phyloP scores from a whole-genome alignment of 2,113 vertebrate genomes.

The Gyps fulvus region DNA sequence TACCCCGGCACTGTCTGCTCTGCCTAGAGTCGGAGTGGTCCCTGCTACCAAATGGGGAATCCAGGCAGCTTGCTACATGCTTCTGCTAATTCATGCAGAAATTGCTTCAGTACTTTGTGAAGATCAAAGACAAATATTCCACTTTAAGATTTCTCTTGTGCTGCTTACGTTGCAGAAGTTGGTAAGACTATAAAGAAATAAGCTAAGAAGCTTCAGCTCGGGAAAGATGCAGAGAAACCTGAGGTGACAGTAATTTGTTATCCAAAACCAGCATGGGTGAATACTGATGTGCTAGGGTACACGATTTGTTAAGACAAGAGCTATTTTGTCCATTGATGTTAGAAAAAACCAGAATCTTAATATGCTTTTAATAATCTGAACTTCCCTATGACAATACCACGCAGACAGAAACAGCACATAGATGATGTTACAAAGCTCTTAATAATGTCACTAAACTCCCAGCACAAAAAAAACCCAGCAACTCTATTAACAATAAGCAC shows the following conservation, averaged over 20 bases:
- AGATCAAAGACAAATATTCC: background rate
- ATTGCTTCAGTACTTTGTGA: background rate
- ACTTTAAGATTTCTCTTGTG: background rate
- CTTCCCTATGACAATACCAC: background rate
- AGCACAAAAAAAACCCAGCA: background rate
- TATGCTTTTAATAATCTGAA: conserved; percentile 5
- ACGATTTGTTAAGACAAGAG: background rate
- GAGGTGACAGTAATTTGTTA: background rate
- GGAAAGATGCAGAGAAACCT: background rate
- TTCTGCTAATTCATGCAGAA: background rate
- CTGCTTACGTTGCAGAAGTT: background rate
- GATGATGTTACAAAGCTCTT: background rate
- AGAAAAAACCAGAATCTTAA: background rate
- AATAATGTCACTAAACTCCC: background rate
- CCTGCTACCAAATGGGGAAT: background rate
- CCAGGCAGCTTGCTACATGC: background rate
- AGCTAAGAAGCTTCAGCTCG: background rate
- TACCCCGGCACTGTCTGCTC: background rate
- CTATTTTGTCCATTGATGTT: background rate
- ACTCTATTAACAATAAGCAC: background rate
- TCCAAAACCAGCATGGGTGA: background rate
- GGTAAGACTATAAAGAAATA: background rate
- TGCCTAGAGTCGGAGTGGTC: background rate
- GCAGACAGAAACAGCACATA: background rate
- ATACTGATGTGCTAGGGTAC: background rate